These are phyloP conservation scores for Penaeus indicus DNA, from an alignment of 1,140 invertebrate genomes.

Conservation along the genomic window DNA sequence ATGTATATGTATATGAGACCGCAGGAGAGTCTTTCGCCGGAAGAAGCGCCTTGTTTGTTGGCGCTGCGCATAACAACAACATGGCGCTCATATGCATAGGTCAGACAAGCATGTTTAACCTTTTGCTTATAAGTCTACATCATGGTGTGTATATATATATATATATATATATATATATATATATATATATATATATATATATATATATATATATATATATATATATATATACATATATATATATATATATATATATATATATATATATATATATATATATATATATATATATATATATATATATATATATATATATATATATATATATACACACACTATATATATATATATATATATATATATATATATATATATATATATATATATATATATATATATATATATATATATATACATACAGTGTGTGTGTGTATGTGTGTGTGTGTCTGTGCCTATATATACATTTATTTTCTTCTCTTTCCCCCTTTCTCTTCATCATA, in stretches of 20 bases:
- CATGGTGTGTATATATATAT: constrained; percentile 18
- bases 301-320: not conserved
- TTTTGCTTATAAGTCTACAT: too few relatives aligned
- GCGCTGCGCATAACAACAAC: too few relatives aligned
- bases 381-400: too few relatives aligned
- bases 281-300: not conserved
- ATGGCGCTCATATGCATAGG: too few relatives aligned
- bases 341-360: constrained; percentile 4
- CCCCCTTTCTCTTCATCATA: not conserved
- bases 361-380: not conserved
- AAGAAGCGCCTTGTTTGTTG: too few relatives aligned
- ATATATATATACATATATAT: not conserved
- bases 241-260: not conserved
- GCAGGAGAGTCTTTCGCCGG: too few relatives aligned
- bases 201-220: not conserved
- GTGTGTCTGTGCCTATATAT: too few relatives aligned
- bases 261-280: not conserved
- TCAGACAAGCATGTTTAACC: too few relatives aligned
- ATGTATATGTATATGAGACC: too few relatives aligned
- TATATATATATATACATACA: too few relatives aligned
- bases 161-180: constrained; percentile 10
- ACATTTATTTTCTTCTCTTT: not conserved
- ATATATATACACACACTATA: not conserved
- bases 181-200: not conserved
- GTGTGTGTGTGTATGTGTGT: too few relatives aligned